Base-by-base conservation (phyloP, 2,888 invertebrate genomes). In the Cenopis cana region DNA sequence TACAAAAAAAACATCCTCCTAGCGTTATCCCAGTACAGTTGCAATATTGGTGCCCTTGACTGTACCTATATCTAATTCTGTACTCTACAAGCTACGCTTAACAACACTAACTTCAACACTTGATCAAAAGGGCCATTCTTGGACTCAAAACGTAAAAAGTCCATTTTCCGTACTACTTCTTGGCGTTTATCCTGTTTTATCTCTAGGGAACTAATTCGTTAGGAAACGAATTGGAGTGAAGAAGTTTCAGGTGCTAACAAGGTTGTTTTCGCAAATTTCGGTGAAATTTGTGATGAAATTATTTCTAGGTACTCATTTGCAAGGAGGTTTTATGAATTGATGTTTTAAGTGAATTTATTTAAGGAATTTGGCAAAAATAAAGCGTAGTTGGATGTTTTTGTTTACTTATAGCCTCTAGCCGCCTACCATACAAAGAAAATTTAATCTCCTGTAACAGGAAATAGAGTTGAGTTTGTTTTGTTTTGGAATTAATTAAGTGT, bases 41-140 rank as follows among this genome's bases (percentile, higher is more conserved):
- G n/a, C n/a, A n/a, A n/a, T n/a, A n/a, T n/a, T n/a, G n/a, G n/a
- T n/a, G n/a, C n/a, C n/a, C n/a, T n/a, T n/a, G n/a, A n/a, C n/a
- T n/a, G n/a, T n/a, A n/a, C n/a, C n/a, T n/a, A n/a, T n/a, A n/a
- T n/a, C n/a, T n/a, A n/a, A n/a, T n/a, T n/a, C n/a, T n/a, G n/a
- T n/a, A n/a, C n/a, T 52, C 33, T n/a, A 36, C 62, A 52, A 50
- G 29, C 49, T 50, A n/a, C 29, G 14, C 12, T 50, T 36, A 36
- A 52, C 36, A 62, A 52, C 5, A 62, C 20, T 18, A 62, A 50
- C 61, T 50, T 52, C 62, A 62, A 52, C 62, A 62, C 55, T 62
- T 52, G 18, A 62, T 36, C 20, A 50, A 52, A 62, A 38, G 36
- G 52, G 52, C 20, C 33, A 24, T 5, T 36, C 33, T 1, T 36